Base-by-base conservation (phyloP, 92 coral and sea anemone genomes). In the Actinostola sp. region DNA sequence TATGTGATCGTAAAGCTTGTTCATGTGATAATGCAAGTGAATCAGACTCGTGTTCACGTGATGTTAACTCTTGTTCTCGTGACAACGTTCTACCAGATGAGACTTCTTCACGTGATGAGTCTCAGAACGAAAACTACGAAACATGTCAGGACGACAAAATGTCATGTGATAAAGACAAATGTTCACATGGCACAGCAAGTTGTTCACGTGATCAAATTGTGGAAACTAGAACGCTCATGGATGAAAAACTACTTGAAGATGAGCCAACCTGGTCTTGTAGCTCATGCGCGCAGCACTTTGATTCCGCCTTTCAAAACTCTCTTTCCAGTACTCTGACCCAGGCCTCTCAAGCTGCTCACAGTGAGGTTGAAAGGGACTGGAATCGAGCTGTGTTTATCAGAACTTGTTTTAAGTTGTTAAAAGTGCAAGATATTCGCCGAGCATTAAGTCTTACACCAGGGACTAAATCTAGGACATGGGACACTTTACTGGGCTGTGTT, bases 371-470 rank as follows among this genome's bases (percentile, higher is more conserved):
- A n/a, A 25, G 16, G 20, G 90, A 86, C 75, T 54, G 16, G 19
- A 36, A 5, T 39, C 70, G 92, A 33, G 76, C 81, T 48, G 38
- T 32, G 50, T 86, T 86, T 66, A 38, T 86, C 46, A 53, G 67
- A 2, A 66, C 39, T 33, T 81, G 65, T 82, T 86, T 82, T 75
- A 49, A 19, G 25, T 59, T 86, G 54, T 44, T 86, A 51, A 64
- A 62, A 10, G 92, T 82, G 26, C 52, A 65, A 36, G 80, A 61
- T 27, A 57, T 82, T n/a, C 80, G 88, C 26, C 75, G 84, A 1
- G 76, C 92, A 0, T 68, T 86, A 16, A 61, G 64, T 9, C 24
- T 86, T 59, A 63, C 80, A 15, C 75, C 42, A 56, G 92, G 88
- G 39, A 53, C 33, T 49, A 86, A 80, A 59, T 14, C 25, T 26